Evolutionary conservation across 2,888 invertebrate genomes (phyloP).

Genomic region (Ophion costatus): DNA sequence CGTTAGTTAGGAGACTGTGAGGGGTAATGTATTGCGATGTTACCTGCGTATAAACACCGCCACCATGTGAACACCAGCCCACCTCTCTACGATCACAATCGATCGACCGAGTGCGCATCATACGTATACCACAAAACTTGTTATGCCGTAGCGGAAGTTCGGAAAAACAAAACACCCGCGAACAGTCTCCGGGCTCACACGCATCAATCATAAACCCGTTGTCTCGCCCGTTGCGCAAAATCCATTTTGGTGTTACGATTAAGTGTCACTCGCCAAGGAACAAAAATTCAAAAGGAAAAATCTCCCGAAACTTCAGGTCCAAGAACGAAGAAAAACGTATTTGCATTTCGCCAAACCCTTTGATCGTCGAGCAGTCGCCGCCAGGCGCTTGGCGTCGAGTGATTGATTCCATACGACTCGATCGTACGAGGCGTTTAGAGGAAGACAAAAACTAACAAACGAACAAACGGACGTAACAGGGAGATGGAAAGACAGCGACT

Average conservation of each 20-base stretch:
- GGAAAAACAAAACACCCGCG: conserved; percentile 46
- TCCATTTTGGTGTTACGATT: conserved; percentile 45
- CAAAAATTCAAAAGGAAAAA: background rate
- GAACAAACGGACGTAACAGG: background rate
- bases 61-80: conserved; percentile 67
- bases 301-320: conserved; percentile 12
- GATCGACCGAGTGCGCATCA: conserved; percentile 29
- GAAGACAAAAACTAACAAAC: conserved; percentile 4
- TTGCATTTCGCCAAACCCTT: background rate
- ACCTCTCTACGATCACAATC: conserved; percentile 53
- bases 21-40: conserved; percentile 40
- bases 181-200: conserved; percentile 52
- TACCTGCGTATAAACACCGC: conserved; percentile 63
- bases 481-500: conserved; percentile 71
- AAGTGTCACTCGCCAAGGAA: conserved; percentile 45
- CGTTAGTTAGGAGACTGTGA: conserved; percentile 19
- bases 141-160: conserved; percentile 30
- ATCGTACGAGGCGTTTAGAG: background rate
- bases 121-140: conserved; percentile 15
- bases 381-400: background rate
- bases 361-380: background rate
- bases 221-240: conserved; percentile 33
- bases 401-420: background rate
- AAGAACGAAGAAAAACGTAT: conserved; percentile 4
- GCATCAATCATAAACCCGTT: conserved; percentile 30